A percentile compares a stretch with the other conserved stretches of the same genome.
phyloP scores from a whole-genome alignment of 2,888 invertebrate genomes.

The Tridacna crocea region DNA sequence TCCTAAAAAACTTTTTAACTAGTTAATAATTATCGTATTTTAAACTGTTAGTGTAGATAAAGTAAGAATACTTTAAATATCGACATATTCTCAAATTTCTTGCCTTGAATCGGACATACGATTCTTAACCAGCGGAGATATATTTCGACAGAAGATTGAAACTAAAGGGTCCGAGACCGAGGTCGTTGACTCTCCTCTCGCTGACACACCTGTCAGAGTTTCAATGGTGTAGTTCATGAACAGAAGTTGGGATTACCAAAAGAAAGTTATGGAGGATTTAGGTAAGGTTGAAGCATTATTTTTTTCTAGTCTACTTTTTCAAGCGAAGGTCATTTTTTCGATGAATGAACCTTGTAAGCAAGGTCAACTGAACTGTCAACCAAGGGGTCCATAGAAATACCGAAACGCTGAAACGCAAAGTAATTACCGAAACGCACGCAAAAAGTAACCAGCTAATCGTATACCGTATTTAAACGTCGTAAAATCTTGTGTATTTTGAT shows the following conservation, averaged over 20 bases:
- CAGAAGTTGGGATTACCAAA: constrained; percentile 46
- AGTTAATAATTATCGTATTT: neutral
- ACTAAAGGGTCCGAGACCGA: neutral
- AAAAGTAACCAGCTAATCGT: too few species aligned
- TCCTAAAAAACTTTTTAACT: neutral
- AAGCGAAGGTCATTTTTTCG: too few species aligned
- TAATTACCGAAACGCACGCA: too few species aligned
- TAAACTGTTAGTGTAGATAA: too few species aligned
- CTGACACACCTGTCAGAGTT: constrained; percentile 44
- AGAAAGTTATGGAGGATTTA: constrained; percentile 72
- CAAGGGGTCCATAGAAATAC: too few species aligned
- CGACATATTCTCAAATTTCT: neutral
- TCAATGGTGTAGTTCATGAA: constrained; percentile 48
- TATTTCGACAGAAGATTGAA: neutral
- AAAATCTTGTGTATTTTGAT: too few species aligned
- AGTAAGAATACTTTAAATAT: neutral
- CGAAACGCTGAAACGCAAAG: too few species aligned
- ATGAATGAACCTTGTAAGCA: too few species aligned
- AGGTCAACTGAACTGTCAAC: too few species aligned
- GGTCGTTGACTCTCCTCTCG: constrained; percentile 13
- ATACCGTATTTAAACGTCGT: too few species aligned
- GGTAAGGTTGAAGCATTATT: constrained; percentile 44
- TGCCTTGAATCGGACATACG: neutral
- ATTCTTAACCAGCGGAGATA: neutral
- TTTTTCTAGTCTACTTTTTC: neutral